These are phyloP conservation scores for Camponotus floridanus DNA, from an alignment of 1,140 invertebrate genomes.

Conservation along the genomic window DNA sequence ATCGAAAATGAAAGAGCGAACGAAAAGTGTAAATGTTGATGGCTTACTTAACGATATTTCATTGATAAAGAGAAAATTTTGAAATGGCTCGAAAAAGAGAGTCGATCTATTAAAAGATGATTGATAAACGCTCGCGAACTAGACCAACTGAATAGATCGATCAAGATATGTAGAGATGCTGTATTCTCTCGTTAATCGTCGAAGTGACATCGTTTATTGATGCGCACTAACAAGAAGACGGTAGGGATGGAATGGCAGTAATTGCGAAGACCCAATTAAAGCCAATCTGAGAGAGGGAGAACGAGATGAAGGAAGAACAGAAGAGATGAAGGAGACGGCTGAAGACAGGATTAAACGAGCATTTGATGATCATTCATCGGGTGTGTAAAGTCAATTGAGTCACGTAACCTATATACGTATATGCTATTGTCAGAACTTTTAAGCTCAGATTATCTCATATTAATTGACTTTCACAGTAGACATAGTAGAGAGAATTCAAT, in stretches of 20 bases:
- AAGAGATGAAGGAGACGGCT: slow-evolving; percentile 3
- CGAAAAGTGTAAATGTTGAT: background rate
- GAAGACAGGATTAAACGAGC: slow-evolving; percentile 58
- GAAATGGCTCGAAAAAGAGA: background rate
- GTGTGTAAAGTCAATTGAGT: slow-evolving; percentile 49
- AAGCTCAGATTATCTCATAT: background rate
- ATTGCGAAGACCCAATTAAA: slow-evolving; percentile 77
- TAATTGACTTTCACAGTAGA: no score
- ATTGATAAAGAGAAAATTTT: background rate
- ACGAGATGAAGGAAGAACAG: slow-evolving; percentile 62
- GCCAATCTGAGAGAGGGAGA: slow-evolving; percentile 46
- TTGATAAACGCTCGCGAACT: background rate
- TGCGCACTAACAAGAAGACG: slow-evolving; percentile 63
- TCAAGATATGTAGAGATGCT: slow-evolving; percentile 60
- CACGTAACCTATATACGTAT: background rate
- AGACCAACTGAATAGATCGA: slow-evolving; percentile 51
- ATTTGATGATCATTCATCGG: slow-evolving; percentile 68
- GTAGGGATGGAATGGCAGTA: slow-evolving; percentile 45
- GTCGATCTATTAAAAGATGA: background rate
- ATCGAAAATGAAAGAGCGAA: background rate
- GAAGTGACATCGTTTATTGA: slow-evolving; percentile 72
- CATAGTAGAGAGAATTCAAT: no score
- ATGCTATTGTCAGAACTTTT: background rate
- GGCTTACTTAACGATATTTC: background rate
- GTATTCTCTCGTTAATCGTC: slow-evolving; percentile 72